phyloP scores from a whole-genome alignment of 2,797 vertebrate genomes.

The Muscicapa comitata region DNA sequence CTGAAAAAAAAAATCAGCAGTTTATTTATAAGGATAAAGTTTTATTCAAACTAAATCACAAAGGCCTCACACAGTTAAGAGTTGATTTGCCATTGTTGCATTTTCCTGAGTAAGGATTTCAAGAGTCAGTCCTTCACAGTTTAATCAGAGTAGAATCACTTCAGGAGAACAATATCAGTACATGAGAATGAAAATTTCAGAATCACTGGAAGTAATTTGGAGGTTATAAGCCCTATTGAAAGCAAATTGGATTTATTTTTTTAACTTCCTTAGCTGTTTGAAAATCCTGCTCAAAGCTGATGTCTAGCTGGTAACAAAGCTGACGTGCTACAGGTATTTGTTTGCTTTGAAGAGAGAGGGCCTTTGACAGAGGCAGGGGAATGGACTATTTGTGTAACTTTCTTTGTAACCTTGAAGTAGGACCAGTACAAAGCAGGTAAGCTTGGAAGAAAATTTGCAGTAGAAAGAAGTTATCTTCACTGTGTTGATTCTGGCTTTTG shows the following conservation, averaged over 20 bases:
- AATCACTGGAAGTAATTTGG: neutral
- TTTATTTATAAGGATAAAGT: neutral
- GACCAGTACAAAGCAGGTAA: neutral
- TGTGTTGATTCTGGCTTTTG: conserved; percentile 15
- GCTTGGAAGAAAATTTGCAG: neutral
- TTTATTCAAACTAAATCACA: neutral
- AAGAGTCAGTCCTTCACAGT: neutral
- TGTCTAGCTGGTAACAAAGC: neutral
- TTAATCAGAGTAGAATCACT: neutral
- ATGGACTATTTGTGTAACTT: neutral
- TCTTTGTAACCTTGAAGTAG: neutral
- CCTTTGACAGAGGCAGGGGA: neutral
- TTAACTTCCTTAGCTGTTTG: neutral
- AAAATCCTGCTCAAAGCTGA: neutral
- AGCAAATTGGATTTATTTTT: neutral
- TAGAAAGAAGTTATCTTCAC: neutral
- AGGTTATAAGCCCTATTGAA: neutral
- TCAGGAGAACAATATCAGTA: neutral
- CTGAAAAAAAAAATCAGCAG: neutral
- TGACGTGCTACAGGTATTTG: neutral
- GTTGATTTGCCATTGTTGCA: neutral
- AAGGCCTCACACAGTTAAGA: neutral
- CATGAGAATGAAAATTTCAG: neutral
- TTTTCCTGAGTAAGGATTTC: neutral
- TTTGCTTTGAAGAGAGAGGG: neutral